These are phyloP conservation scores for Eudyptes chrysolophus DNA, from an alignment of 2,113 vertebrate genomes.

Conservation along the genomic window DNA sequence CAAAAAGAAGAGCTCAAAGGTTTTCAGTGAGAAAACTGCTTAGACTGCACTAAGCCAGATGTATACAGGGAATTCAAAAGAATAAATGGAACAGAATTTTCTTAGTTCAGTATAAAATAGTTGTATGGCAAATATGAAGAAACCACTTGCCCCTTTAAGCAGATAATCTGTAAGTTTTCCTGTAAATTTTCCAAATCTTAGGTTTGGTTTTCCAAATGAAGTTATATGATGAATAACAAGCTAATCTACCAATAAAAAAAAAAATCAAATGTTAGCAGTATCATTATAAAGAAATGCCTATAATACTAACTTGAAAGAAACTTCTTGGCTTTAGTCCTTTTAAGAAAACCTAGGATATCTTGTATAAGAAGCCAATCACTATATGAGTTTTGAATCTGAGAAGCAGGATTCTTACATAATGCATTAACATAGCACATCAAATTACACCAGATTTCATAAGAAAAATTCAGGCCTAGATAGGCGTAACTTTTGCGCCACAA, in stretches of 20 bases:
- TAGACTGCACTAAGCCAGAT: constrained; percentile 66
- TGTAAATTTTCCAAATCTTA: neutral
- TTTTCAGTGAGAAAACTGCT: constrained; percentile 67
- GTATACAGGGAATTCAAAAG: constrained; percentile 17
- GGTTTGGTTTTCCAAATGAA: neutral
- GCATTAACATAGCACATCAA: neutral
- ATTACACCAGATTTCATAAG: neutral
- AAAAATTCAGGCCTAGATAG: neutral
- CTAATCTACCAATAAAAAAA: neutral
- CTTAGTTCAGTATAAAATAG: constrained; percentile 1
- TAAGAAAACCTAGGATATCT: neutral
- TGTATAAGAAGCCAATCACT: neutral
- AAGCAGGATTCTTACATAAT: neutral
- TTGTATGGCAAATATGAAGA: neutral
- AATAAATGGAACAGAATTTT: constrained; percentile 27
- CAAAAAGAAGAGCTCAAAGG: constrained; percentile 65
- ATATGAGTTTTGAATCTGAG: neutral
- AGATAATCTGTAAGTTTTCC: neutral
- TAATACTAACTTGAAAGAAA: neutral
- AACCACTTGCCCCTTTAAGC: neutral
- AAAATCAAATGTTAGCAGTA: neutral
- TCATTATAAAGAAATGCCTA: neutral
- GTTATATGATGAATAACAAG: neutral
- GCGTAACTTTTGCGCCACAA: neutral
- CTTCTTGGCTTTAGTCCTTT: neutral